Evolutionary conservation across 2,797 vertebrate genomes (phyloP).

Genomic region (Nasua narica): DNA sequence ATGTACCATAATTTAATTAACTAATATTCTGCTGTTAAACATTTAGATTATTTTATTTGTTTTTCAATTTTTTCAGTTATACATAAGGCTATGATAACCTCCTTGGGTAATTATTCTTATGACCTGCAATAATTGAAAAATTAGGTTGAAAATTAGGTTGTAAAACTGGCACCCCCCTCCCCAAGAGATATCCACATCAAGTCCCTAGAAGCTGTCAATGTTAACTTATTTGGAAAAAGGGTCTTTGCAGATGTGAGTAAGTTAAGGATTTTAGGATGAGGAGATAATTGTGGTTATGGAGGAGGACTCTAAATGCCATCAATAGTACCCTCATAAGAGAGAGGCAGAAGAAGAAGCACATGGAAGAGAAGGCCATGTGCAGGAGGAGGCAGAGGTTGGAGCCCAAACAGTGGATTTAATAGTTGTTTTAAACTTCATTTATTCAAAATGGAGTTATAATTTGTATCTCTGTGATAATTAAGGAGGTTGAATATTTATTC

Average conservation of each 20-base stretch:
- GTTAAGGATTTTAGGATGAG: background rate
- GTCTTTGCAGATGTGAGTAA: background rate
- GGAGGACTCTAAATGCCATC: background rate
- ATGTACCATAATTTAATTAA: background rate
- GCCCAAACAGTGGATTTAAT: background rate
- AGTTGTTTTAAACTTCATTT: background rate
- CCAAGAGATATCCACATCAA: background rate
- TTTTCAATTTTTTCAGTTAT: background rate
- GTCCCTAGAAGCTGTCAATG: background rate
- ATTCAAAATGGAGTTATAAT: background rate
- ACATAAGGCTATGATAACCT: background rate
- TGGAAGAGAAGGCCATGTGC: background rate
- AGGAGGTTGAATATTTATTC: background rate
- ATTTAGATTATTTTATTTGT: background rate
- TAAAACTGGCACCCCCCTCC: background rate
- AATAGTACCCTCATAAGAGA: background rate
- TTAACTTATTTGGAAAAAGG: background rate
- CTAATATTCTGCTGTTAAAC: background rate
- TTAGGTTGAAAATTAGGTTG: background rate
- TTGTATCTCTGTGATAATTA: background rate
- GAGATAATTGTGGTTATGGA: background rate
- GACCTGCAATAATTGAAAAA: background rate
- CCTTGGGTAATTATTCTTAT: background rate
- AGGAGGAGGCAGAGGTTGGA: background rate
- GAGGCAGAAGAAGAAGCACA: background rate